Conservation (phyloP, 2,797 vertebrate genomes). For the Ceryle rudis region DNA sequence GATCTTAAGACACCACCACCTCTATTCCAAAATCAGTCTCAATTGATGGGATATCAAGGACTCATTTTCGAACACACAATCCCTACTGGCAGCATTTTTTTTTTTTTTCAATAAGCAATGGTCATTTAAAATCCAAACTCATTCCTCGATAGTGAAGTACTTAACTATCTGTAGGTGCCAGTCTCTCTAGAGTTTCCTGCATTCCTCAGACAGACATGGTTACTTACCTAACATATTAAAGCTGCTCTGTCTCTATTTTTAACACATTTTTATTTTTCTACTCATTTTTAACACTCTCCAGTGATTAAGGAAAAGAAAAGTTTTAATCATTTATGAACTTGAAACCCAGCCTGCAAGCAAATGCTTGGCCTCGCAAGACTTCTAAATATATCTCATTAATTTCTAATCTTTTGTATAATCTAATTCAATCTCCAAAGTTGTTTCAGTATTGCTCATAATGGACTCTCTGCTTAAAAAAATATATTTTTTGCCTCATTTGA, state of each 20-base stretch:
- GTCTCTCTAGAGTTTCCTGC: background rate
- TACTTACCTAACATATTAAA: background rate
- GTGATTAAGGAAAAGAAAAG: background rate
- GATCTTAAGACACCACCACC: background rate
- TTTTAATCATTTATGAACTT: background rate
- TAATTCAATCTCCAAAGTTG: background rate
- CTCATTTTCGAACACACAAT: background rate
- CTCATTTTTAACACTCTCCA: background rate
- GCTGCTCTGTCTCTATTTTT: background rate
- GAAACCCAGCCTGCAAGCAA: background rate
- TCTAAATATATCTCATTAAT: background rate
- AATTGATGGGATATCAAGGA: background rate
- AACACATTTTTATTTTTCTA: background rate
- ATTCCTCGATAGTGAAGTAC: background rate
- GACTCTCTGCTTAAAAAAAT: background rate
- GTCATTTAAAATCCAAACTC: background rate
- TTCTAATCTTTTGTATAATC: background rate
- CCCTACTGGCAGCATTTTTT: background rate
- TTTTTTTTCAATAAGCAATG: background rate
- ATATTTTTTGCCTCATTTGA: background rate
- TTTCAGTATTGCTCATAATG: background rate
- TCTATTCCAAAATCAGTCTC: background rate
- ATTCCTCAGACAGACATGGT: background rate
- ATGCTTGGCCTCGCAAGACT: background rate
- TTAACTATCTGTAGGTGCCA: background rate